phyloP scores from a whole-genome alignment of 2,888 invertebrate genomes.

The Plebejus melissa region DNA sequence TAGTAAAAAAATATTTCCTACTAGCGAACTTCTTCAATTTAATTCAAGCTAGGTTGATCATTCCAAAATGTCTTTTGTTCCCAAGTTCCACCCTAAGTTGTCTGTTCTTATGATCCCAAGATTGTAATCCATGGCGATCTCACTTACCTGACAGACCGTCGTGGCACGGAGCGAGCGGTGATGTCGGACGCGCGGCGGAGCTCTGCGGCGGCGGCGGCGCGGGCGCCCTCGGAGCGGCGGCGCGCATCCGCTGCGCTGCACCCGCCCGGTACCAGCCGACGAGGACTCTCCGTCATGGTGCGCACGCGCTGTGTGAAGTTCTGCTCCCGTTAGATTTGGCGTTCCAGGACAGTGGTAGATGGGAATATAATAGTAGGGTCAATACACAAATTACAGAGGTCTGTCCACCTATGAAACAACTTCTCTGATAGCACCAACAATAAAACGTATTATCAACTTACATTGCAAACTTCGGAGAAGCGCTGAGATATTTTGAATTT shows the following conservation, averaged over 20 bases:
- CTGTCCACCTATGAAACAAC: too few species aligned
- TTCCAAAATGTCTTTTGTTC: too few species aligned
- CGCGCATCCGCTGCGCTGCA: constrained; percentile 51
- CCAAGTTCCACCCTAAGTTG: too few species aligned
- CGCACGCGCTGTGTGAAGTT: constrained; percentile 53
- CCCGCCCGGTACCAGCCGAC: constrained; percentile 54
- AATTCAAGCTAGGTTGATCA: too few species aligned
- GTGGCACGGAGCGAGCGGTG: constrained; percentile 48
- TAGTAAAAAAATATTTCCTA: too few species aligned
- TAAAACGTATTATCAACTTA: constrained; percentile 29
- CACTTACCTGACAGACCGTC: constrained; percentile 61
- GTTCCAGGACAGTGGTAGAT: not conserved
- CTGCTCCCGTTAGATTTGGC: not conserved
- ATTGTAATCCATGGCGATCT: not conserved
- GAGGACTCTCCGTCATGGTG: constrained; percentile 65
- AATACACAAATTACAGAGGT: too few species aligned
- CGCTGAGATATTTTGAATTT: constrained; percentile 71
- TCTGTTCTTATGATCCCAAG: too few species aligned
- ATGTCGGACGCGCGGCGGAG: constrained; percentile 63
- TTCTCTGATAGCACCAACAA: not conserved
- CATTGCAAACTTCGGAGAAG: constrained; percentile 62
- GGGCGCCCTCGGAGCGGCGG: constrained; percentile 59
- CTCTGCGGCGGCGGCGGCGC: constrained; percentile 48
- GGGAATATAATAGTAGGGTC: too few species aligned
- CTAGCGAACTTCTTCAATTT: too few species aligned